These are phyloP conservation scores for Chrosomus eos DNA, from an alignment of 2,797 vertebrate species.

Conservation along the genomic window DNA sequence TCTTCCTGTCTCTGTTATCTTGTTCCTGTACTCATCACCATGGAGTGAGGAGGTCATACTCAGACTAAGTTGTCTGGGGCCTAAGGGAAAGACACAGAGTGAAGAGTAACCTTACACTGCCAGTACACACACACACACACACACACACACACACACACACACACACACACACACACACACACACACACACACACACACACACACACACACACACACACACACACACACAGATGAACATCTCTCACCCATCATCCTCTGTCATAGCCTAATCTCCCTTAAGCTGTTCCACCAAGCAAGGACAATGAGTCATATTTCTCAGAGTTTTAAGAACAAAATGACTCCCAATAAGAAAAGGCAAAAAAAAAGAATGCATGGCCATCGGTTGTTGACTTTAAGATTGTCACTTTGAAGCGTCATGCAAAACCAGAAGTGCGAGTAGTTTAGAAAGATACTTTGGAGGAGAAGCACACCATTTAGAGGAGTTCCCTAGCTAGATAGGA, in stretches of 20 bases:
- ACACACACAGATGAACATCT: slow-evolving; percentile 15
- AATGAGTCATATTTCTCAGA: slow-evolving; percentile 19
- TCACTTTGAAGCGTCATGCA: not conserved
- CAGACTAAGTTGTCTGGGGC: slow-evolving; percentile 37
- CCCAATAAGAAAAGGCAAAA: not conserved
- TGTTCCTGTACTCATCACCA: slow-evolving; percentile 32
- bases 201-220: slow-evolving; percentile 8
- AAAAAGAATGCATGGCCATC: not conserved
- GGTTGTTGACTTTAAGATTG: not conserved
- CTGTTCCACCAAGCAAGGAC: slow-evolving; percentile 17
- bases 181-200: slow-evolving; percentile 30
- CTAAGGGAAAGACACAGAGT: slow-evolving; percentile 35
- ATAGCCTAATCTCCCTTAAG: slow-evolving; percentile 55
- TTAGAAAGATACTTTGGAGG: not conserved
- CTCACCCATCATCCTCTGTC: slow-evolving; percentile 30
- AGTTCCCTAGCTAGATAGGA: not conserved
- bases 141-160: slow-evolving; percentile 16
- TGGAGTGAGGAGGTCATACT: slow-evolving; percentile 40
- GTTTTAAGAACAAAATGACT: slow-evolving; percentile 11
- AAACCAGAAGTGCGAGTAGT: not conserved
- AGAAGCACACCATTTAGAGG: not conserved
- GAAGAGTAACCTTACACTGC: slow-evolving; percentile 31
- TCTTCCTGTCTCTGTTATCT: slow-evolving; percentile 24
- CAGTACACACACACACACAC: slow-evolving; percentile 10
- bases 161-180: slow-evolving; percentile 11